phyloP scores from a whole-genome alignment of 2,888 invertebrate species.

The Drosophila nigritarsus region DNA sequence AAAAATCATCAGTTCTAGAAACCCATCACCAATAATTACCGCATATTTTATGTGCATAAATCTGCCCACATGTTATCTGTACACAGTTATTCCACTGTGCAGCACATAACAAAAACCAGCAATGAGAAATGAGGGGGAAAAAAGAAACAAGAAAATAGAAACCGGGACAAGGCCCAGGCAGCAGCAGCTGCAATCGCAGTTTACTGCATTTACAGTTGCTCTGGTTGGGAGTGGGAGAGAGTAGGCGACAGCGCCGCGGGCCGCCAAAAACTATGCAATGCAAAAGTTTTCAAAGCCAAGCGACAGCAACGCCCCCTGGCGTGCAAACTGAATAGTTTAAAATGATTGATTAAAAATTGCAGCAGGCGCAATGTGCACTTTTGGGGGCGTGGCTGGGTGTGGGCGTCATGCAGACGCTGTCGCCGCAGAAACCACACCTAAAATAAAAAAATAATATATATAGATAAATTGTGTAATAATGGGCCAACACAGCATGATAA shows the following conservation, averaged over 20 bases:
- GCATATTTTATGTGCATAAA: neutral
- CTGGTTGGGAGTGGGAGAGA: neutral
- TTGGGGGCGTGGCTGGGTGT: constrained; percentile 49
- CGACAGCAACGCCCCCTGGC: constrained; percentile 62
- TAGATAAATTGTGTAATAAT: constrained; percentile 73
- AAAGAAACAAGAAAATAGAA: constrained; percentile 16
- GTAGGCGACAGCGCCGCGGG: constrained; percentile 33
- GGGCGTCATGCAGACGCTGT: constrained; percentile 62
- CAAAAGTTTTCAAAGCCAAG: constrained; percentile 72
- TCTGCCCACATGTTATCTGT: neutral
- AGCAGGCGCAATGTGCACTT: constrained; percentile 31
- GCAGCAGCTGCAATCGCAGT: constrained; percentile 29
- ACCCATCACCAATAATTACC: neutral
- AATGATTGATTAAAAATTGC: constrained; percentile 74
- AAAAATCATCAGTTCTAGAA: neutral
- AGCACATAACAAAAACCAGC: constrained; percentile 41
- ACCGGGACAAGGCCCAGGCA: constrained; percentile 56
- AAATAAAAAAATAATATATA: constrained; percentile 55
- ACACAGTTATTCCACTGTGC: constrained; percentile 45
- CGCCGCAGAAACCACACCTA: constrained; percentile 75
- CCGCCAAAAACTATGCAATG: constrained; percentile 66
- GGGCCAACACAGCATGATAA: constrained; percentile 36
- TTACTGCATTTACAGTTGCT: constrained; percentile 29
- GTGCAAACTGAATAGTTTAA: constrained; percentile 59
- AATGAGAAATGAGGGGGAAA: neutral